Conservation (phyloP, 2,113 vertebrate genomes). For the Tragelaphus strepsiceros region DNA sequence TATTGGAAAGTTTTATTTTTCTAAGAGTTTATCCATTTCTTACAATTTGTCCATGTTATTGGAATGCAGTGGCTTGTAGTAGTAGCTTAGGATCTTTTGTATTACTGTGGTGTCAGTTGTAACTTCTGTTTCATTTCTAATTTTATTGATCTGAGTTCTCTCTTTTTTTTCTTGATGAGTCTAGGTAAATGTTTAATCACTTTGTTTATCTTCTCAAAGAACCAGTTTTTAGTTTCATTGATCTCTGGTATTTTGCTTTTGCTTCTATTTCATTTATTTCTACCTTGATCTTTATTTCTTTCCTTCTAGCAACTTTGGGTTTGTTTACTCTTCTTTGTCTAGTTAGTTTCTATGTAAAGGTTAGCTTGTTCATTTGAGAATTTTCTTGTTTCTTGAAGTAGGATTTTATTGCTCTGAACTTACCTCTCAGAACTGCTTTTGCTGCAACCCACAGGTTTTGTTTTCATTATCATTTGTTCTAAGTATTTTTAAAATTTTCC, state of each 20-base stretch:
- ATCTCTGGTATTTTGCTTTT: not conserved
- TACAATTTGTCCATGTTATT: not conserved
- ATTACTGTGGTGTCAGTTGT: not conserved
- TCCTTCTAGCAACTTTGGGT: not conserved
- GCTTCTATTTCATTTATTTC: not conserved
- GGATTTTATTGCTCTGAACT: not conserved
- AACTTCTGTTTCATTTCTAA: not conserved
- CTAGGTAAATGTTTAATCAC: not conserved
- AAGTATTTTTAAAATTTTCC: not conserved
- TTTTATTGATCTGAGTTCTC: not conserved
- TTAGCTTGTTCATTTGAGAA: not conserved
- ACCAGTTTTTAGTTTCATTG: not conserved
- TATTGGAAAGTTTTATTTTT: not conserved
- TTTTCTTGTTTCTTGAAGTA: not conserved
- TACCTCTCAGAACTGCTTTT: not conserved
- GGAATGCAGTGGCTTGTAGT: not conserved
- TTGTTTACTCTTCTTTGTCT: not conserved
- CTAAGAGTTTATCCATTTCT: not conserved
- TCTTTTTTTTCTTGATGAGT: not conserved
- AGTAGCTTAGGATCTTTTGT: not conserved
- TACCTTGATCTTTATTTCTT: not conserved
- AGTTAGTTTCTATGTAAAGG: not conserved
- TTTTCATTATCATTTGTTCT: not conserved
- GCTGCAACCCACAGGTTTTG: not conserved
- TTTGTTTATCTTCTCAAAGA: not conserved